phyloP scores from a whole-genome alignment of 2,888 invertebrate species.

The Venustoraphidia nigricollis region DNA sequence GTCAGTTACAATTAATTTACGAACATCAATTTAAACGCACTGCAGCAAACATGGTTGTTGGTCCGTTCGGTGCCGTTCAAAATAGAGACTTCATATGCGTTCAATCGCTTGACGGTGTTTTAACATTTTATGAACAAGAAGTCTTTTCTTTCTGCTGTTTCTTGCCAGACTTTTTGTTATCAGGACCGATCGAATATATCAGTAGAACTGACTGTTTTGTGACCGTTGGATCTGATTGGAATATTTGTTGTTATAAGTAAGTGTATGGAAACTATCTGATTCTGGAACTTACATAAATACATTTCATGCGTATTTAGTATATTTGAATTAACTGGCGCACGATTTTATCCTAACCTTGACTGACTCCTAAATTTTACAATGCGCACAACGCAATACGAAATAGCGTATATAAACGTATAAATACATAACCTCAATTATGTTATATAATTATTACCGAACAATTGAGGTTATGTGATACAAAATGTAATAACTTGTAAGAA shows the following conservation, averaged over 20 bases:
- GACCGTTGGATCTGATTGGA: conserved; percentile 66
- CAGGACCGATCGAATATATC: conserved; percentile 71
- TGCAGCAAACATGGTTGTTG: conserved; percentile 62
- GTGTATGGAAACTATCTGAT: conserved; percentile 11
- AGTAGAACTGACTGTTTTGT: conserved; percentile 73
- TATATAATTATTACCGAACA: too few relatives aligned
- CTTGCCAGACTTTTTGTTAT: conserved; percentile 65
- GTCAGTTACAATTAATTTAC: conserved; percentile 51
- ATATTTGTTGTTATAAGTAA: conserved; percentile 74
- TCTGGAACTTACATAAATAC: conserved; percentile 16
- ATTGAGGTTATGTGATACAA: too few relatives aligned
- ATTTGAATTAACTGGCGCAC: not conserved
- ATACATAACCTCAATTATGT: too few relatives aligned
- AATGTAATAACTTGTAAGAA: too few relatives aligned
- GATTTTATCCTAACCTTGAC: too few relatives aligned
- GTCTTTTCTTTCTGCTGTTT: conserved; percentile 69
- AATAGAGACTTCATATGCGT: conserved; percentile 81
- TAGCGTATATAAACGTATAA: too few relatives aligned
- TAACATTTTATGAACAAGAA: conserved; percentile 89
- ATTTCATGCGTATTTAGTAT: too few relatives aligned
- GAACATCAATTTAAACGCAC: conserved; percentile 68
- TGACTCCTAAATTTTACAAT: too few relatives aligned
- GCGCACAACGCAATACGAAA: too few relatives aligned
- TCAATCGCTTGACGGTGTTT: conserved; percentile 76
- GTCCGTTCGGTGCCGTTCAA: conserved; percentile 73